phyloP scores from a whole-genome alignment of 2,888 invertebrate species.

The Stenchaetothrips biformis region DNA sequence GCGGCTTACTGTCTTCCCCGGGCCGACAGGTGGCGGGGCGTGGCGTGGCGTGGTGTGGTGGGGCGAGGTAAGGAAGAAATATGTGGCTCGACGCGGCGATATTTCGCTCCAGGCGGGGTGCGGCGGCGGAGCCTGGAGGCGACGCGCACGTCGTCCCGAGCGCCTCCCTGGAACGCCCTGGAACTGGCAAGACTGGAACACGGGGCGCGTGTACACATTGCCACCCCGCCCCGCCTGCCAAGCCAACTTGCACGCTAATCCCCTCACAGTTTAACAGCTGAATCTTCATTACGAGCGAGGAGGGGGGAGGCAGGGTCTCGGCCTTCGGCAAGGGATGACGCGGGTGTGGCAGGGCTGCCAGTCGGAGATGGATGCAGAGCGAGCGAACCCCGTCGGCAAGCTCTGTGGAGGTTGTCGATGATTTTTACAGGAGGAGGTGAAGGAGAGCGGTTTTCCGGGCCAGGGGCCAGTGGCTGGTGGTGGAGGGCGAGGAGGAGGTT shows the following conservation, averaged over 20 bases:
- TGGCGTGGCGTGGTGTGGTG: no score
- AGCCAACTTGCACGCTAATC: neutral
- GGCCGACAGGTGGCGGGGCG: no score
- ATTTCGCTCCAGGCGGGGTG: neutral
- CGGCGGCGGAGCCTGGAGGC: no score
- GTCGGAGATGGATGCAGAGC: no score
- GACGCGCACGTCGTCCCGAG: no score
- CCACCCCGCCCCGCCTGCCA: neutral
- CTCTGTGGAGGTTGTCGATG: no score
- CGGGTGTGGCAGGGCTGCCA: neutral
- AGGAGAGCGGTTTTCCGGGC: neutral
- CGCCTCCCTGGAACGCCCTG: no score
- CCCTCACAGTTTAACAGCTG: neutral
- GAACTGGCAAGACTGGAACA: no score
- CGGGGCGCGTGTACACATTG: no score
- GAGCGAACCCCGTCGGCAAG: no score
- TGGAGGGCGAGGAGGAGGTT: neutral
- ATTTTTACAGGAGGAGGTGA: neutral
- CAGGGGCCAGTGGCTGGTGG: neutral
- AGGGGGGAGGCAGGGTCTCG: neutral
- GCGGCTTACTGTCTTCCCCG: no score
- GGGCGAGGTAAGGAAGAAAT: neutral
- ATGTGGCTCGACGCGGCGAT: no score
- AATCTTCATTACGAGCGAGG: conserved; percentile 11
- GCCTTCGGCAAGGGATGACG: neutral